Evolutionary conservation across 2,797 vertebrate genomes (phyloP).

Genomic region (Spondyliosoma cantharus): DNA sequence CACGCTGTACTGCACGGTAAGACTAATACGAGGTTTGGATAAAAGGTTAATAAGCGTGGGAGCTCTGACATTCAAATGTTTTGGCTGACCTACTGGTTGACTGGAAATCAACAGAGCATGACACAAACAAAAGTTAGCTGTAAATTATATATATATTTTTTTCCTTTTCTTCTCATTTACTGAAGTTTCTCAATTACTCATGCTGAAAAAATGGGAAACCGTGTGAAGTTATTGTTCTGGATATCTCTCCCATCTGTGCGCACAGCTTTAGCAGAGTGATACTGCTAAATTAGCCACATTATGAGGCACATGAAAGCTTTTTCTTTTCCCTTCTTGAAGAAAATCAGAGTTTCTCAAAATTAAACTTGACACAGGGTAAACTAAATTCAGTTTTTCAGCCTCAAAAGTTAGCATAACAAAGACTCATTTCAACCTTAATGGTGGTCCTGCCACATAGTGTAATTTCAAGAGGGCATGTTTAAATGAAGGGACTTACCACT

Average conservation of each 20-base stretch:
- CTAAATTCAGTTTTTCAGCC: slow-evolving; percentile 21
- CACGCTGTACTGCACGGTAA: slow-evolving; percentile 9
- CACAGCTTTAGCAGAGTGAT: slow-evolving; percentile 21
- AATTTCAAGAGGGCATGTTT: slow-evolving; percentile 24
- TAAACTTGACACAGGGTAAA: slow-evolving; percentile 15
- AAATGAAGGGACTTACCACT: slow-evolving; percentile 83
- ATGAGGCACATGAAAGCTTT: slow-evolving; percentile 8
- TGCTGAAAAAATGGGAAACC: slow-evolving; percentile 30
- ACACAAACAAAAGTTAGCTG: slow-evolving; percentile 19
- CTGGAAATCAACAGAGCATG: slow-evolving; percentile 32
- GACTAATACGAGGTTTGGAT: slow-evolving; percentile 34
- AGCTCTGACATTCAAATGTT: slow-evolving; percentile 24
- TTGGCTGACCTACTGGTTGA: slow-evolving; percentile 7
- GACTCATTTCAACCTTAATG: not conserved
- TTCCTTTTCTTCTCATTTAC: slow-evolving; percentile 2
- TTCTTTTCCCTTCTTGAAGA: slow-evolving; percentile 6
- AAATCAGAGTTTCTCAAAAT: slow-evolving; percentile 14
- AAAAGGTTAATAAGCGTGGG: slow-evolving; percentile 29
- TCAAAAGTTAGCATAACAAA: slow-evolving; percentile 13
- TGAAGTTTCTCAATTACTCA: slow-evolving; percentile 13
- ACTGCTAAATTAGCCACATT: slow-evolving; percentile 31
- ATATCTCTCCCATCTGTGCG: slow-evolving; percentile 30
- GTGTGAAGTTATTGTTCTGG: slow-evolving; percentile 9
- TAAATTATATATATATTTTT: slow-evolving; percentile 1
- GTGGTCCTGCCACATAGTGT: slow-evolving; percentile 1